phyloP scores from a whole-genome alignment of 2,888 invertebrate species.

The Agonopterix heracliana region DNA sequence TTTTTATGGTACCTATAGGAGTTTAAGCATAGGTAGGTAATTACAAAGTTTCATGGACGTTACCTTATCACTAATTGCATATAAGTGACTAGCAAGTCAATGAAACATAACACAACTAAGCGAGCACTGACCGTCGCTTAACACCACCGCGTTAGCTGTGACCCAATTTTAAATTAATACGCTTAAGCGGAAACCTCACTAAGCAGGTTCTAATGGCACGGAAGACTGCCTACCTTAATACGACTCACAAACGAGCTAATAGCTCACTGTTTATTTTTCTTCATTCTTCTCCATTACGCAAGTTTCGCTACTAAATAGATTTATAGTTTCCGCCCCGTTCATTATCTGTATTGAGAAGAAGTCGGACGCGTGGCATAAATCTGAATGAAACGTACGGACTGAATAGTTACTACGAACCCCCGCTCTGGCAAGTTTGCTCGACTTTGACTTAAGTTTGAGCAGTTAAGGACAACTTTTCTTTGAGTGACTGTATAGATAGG shows the following conservation, averaged over 20 bases:
- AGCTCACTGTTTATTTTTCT: slow-evolving; percentile 55
- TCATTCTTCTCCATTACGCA: slow-evolving; percentile 60
- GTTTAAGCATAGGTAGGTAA: no score
- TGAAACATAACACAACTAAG: neutral
- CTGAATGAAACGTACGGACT: slow-evolving; percentile 64
- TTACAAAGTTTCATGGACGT: no score
- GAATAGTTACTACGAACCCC: slow-evolving; percentile 12
- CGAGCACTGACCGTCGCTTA: slow-evolving; percentile 63
- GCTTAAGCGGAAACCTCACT: slow-evolving; percentile 75
- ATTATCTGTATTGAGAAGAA: slow-evolving; percentile 64
- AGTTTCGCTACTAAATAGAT: slow-evolving; percentile 69
- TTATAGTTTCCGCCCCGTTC: slow-evolving; percentile 72
- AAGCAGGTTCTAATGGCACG: slow-evolving; percentile 68
- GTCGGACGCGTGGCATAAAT: slow-evolving; percentile 64
- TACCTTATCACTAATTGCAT: no score
- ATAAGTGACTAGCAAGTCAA: no score
- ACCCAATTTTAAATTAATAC: slow-evolving; percentile 75
- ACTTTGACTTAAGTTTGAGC: slow-evolving; percentile 44
- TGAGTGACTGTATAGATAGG: slow-evolving; percentile 18
- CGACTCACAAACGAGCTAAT: slow-evolving; percentile 46
- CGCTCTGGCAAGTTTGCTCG: slow-evolving; percentile 44
- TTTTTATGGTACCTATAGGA: no score
- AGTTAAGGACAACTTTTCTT: slow-evolving; percentile 27
- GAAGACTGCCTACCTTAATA: slow-evolving; percentile 43
- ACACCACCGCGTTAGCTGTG: slow-evolving; percentile 63